Percentiles rank a stretch among this genome's conserved stretches.
phyloP scores from a whole-genome alignment of 2,888 invertebrate species.

The Andrena bicolor region DNA sequence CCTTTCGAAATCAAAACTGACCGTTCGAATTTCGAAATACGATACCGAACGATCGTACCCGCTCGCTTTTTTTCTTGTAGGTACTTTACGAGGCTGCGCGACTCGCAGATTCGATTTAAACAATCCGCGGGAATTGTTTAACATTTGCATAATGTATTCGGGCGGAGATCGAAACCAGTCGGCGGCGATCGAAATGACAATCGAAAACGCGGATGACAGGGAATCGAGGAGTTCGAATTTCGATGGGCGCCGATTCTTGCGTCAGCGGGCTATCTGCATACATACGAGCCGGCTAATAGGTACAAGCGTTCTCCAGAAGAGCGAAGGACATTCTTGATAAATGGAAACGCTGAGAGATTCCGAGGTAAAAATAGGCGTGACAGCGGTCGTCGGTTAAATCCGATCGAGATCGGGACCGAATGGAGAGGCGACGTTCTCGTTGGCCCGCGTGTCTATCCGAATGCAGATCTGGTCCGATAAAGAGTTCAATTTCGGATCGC shows the following conservation, averaged over 20 bases:
- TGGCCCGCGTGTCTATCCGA: neutral
- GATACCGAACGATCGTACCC: neutral
- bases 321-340: slow-evolving; percentile 56
- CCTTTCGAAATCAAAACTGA: neutral
- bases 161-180: slow-evolving; percentile 15
- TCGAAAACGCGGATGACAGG: slow-evolving; percentile 9
- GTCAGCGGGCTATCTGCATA: slow-evolving; percentile 43
- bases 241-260: slow-evolving; percentile 28
- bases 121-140: slow-evolving; percentile 24
- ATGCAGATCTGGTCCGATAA: slow-evolving; percentile 9
- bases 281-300: slow-evolving; percentile 66
- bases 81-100: slow-evolving; percentile 5
- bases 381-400: neutral
- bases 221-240: slow-evolving; percentile 31
- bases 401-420: neutral
- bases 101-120: slow-evolving; percentile 19
- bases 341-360: slow-evolving; percentile 64
- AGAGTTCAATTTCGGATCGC: slow-evolving; percentile 18
- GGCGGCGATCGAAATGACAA: slow-evolving; percentile 4
- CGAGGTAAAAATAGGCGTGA: slow-evolving; percentile 23
- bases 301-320: slow-evolving; percentile 37
- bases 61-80: slow-evolving; percentile 12
- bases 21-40: neutral
- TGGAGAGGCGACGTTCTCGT: neutral
- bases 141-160: slow-evolving; percentile 47